Evolutionary conservation across 2,888 invertebrate genomes (phyloP).

Genomic region (Cheilosia grossa): DNA sequence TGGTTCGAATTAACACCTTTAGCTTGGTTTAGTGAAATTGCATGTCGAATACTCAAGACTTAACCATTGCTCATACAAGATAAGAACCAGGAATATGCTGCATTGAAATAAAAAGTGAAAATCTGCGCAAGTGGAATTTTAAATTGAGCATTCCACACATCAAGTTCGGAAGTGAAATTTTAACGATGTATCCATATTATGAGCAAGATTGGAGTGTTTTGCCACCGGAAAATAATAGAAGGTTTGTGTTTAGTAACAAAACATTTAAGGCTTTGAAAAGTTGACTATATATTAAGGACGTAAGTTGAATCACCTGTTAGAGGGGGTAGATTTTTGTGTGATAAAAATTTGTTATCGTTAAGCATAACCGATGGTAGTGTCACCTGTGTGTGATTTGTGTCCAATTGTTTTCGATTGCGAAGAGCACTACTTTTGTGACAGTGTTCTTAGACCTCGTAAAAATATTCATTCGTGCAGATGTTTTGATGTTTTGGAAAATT

Average conservation of each 20-base stretch:
- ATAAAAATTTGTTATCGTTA: slow-evolving; percentile 47
- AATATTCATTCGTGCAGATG: neutral
- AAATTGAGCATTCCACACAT: neutral
- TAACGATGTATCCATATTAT: slow-evolving; percentile 84
- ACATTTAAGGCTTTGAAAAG: neutral
- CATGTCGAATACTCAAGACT: slow-evolving; percentile 4
- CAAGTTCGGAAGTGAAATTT: slow-evolving; percentile 13
- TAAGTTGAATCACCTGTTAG: slow-evolving; percentile 40
- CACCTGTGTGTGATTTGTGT: slow-evolving; percentile 55
- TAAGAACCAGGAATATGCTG: slow-evolving; percentile 27
- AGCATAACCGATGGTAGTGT: slow-evolving; percentile 20
- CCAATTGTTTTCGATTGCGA: neutral
- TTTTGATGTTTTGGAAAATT: neutral
- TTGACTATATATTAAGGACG: neutral
- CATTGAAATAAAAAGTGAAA: slow-evolving; percentile 29
- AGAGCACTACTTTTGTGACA: neutral
- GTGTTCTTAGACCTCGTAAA: neutral
- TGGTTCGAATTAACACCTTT: slow-evolving; percentile 54
- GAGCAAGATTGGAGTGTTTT: slow-evolving; percentile 94
- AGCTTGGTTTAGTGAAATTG: slow-evolving; percentile 24
- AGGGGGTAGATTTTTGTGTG: slow-evolving; percentile 8
- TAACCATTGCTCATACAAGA: slow-evolving; percentile 15
- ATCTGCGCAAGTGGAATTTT: slow-evolving; percentile 21
- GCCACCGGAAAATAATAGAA: slow-evolving; percentile 93
- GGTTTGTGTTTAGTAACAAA: slow-evolving; percentile 84